Evolutionary conservation across 2,797 vertebrate species (phyloP).

Genomic region (Oreortyx pictus): DNA sequence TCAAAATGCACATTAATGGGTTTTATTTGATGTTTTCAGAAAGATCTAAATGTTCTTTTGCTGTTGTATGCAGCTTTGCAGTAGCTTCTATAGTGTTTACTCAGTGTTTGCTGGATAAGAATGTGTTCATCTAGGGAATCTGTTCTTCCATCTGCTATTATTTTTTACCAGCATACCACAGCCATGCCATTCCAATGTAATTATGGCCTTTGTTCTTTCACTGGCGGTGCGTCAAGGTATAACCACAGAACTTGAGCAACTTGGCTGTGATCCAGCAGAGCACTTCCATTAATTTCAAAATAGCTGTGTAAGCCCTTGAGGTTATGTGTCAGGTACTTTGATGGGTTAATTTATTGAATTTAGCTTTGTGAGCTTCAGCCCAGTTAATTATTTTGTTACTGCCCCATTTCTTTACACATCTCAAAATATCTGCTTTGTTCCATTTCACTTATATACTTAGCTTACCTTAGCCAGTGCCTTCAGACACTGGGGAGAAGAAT

Average conservation of each 20-base stretch:
- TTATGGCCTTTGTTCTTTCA: background rate
- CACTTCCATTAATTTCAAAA: background rate
- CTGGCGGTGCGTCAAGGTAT: accelerated
- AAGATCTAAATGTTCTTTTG: background rate
- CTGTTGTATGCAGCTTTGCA: background rate
- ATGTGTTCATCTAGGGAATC: too few species aligned
- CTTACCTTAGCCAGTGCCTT: background rate
- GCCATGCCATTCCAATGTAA: background rate
- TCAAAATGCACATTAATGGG: accelerated
- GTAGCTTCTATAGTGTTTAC: background rate
- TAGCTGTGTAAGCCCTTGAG: background rate
- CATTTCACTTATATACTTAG: background rate
- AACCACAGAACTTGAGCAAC: background rate
- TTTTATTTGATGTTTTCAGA: background rate
- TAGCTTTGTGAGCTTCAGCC: background rate
- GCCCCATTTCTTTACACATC: background rate
- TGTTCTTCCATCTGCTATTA: background rate
- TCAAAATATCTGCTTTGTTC: background rate
- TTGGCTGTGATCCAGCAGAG: background rate
- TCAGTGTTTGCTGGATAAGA: background rate
- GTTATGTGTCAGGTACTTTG: background rate
- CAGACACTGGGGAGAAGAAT: background rate
- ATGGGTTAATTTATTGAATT: background rate
- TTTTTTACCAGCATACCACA: background rate
- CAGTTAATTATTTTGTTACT: background rate